Percentiles rank a stretch among this genome's conserved stretches.
phyloP scores from a whole-genome alignment of 2,888 invertebrate species.

The Lypha dubia region DNA sequence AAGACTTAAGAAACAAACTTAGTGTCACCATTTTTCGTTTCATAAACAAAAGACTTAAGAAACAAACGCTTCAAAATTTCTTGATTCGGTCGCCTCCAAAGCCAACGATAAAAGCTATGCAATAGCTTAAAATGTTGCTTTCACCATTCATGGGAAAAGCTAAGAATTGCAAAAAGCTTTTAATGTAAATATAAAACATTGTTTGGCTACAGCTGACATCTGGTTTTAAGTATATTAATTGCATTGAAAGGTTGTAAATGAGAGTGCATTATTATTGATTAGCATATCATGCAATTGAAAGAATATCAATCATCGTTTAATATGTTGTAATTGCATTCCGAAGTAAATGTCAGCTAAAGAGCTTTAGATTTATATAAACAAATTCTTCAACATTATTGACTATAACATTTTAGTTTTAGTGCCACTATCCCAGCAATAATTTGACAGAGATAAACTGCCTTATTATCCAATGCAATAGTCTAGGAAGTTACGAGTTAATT shows the following conservation, averaged over 20 bases:
- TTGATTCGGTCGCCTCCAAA: too few species aligned
- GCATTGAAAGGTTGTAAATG: slow-evolving; percentile 54
- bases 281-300: slow-evolving; percentile 48
- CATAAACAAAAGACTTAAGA: too few species aligned
- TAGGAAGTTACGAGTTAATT: neutral
- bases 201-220: slow-evolving; percentile 27
- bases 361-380: slow-evolving; percentile 14
- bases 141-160: too few species aligned
- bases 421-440: slow-evolving; percentile 40
- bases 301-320: slow-evolving; percentile 66
- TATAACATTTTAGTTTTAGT: slow-evolving; percentile 48
- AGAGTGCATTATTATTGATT: slow-evolving; percentile 63
- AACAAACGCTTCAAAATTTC: too few species aligned
- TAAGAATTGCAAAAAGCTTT: too few species aligned
- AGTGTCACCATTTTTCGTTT: too few species aligned
- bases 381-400: slow-evolving; percentile 21
- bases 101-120: too few species aligned
- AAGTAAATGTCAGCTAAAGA: slow-evolving; percentile 50
- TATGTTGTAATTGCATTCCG: slow-evolving; percentile 48
- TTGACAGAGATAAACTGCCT: slow-evolving; percentile 53
- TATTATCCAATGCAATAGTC: slow-evolving; percentile 2
- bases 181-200: neutral
- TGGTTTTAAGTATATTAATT: slow-evolving; percentile 28
- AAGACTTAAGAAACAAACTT: too few species aligned
- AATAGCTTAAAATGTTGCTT: too few species aligned